Evolutionary conservation across 2,113 vertebrate species (phyloP).

Genomic region (Rhinogobius similis): DNA sequence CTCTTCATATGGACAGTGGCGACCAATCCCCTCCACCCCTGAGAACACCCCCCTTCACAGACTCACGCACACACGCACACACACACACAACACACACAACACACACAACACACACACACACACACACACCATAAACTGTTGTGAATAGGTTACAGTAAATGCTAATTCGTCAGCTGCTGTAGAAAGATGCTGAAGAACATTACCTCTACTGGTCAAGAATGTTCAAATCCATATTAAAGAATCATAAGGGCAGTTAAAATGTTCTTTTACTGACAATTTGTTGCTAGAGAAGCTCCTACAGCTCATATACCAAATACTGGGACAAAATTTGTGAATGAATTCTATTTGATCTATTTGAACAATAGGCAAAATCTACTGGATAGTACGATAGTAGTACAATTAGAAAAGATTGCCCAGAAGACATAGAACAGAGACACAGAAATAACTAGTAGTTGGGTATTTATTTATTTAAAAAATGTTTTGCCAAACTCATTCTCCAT

Average conservation of each 20-base stretch:
- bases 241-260: too few relatives aligned
- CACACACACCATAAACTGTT: not conserved
- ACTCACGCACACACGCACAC: not conserved
- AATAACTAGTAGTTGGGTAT: too few relatives aligned
- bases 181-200: too few relatives aligned
- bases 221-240: not conserved
- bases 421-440: too few relatives aligned
- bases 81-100: not conserved
- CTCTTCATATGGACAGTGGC: constrained; percentile 51
- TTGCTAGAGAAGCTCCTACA: not conserved
- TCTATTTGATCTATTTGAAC: too few relatives aligned
- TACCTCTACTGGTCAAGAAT: not conserved
- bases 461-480: too few relatives aligned
- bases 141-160: not conserved
- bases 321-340: too few relatives aligned
- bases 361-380: too few relatives aligned
- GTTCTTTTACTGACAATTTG: not conserved
- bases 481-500: not conserved
- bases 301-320: too few relatives aligned
- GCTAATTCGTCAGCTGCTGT: not conserved
- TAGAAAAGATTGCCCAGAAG: too few relatives aligned
- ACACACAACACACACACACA: not conserved
- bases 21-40: not conserved
- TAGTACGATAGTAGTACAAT: too few relatives aligned
- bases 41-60: too few relatives aligned